These are phyloP conservation scores for Brachypteracias leptosomus DNA, from an alignment of 2,113 vertebrate species.

Conservation along the genomic window DNA sequence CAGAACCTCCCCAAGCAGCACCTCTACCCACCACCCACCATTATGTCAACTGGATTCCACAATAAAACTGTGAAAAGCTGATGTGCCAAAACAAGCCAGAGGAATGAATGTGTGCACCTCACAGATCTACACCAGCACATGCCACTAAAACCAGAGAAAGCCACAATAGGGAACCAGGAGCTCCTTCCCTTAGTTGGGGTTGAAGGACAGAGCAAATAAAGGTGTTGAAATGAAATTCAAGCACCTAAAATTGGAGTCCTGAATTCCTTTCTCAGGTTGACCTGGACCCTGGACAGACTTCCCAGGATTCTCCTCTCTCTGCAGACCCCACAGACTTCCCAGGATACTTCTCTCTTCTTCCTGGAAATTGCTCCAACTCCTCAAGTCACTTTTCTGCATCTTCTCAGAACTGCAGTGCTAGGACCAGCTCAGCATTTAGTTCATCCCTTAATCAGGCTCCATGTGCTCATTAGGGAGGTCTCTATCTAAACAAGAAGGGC, in stretches of 20 bases:
- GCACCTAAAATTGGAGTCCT: neutral
- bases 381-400: neutral
- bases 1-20: neutral
- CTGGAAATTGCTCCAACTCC: neutral
- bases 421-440: neutral
- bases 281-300: neutral
- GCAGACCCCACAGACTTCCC: neutral
- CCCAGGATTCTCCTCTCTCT: neutral
- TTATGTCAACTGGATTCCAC: neutral
- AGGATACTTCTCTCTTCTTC: neutral
- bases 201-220: neutral
- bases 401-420: neutral
- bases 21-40: neutral
- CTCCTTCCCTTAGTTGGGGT: rapidly evolving
- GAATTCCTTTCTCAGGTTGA: neutral
- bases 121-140: neutral
- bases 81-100: neutral
- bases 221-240: neutral
- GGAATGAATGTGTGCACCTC: rapidly evolving
- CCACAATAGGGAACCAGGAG: rapidly evolving
- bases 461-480: neutral
- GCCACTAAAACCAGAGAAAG: neutral
- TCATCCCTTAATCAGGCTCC: neutral
- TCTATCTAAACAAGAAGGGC: neutral
- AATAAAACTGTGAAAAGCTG: neutral